phyloP scores from a whole-genome alignment of 2,797 vertebrate species.

The Orestias chungarensis region DNA sequence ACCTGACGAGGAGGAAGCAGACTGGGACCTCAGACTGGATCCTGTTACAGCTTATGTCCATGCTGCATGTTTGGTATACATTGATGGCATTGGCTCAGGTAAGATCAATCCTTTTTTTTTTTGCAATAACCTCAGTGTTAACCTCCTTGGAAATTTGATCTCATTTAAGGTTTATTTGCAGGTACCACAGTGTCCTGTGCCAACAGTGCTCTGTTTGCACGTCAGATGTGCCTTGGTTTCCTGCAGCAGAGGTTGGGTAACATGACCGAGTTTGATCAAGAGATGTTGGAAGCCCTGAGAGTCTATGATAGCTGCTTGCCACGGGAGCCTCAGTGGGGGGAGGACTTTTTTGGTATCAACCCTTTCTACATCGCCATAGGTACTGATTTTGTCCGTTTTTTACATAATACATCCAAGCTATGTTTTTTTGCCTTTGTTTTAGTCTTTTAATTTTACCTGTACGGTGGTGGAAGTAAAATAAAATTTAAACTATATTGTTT shows the following conservation, averaged over 20 bases:
- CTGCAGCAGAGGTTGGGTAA: conserved; percentile 82
- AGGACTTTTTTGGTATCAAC: conserved; percentile 88
- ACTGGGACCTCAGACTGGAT: conserved; percentile 77
- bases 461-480: no score
- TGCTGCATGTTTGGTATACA: conserved; percentile 92
- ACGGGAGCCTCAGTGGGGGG: conserved; percentile 84
- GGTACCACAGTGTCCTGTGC: conserved; percentile 87
- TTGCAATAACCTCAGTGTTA: no score
- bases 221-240: conserved; percentile 86
- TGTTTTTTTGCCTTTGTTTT: no score
- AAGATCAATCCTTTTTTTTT: conserved; percentile 27
- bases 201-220: conserved; percentile 78
- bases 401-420: background rate
- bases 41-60: conserved; percentile 88
- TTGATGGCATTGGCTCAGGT: conserved; percentile 96
- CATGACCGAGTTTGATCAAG: conserved; percentile 79
- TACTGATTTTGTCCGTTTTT: conserved; percentile 38
- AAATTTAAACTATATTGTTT: no score
- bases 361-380: conserved; percentile 94
- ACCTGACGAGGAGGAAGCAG: conserved; percentile 65
- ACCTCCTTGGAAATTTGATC: background rate
- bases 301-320: conserved; percentile 85
- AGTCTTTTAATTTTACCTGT: no score
- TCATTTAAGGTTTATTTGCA: conserved; percentile 48
- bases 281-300: conserved; percentile 82